Evolutionary conservation across 1,140 invertebrate species (phyloP).

Genomic region (Homalodisca vitripennis): DNA sequence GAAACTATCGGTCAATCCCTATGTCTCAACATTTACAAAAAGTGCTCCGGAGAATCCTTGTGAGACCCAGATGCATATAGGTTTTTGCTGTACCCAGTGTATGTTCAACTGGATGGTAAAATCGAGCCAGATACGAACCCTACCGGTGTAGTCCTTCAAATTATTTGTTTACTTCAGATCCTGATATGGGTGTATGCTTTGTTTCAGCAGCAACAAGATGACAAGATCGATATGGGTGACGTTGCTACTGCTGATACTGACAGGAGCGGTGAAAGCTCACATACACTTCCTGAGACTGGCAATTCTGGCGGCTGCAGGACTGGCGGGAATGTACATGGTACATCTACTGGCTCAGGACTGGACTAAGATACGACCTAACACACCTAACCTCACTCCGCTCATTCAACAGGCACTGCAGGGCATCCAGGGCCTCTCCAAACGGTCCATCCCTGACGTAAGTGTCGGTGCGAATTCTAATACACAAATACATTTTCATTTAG

Average conservation of each 20-base stretch:
- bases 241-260: conserved; percentile 37
- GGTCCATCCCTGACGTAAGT: conserved; percentile 37
- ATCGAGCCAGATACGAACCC: no score
- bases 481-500: no score
- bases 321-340: conserved; percentile 51
- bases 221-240: conserved; percentile 28
- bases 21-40: no score
- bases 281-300: conserved; percentile 43
- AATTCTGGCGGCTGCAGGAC: conserved; percentile 47
- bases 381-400: conserved; percentile 33
- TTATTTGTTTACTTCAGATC: no score
- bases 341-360: conserved; percentile 52
- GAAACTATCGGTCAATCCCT: no score
- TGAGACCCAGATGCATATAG: no score
- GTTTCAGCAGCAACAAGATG: no score
- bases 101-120: no score
- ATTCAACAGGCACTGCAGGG: conserved; percentile 22
- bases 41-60: no score
- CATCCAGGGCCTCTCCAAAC: conserved; percentile 38
- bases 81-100: no score
- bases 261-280: conserved; percentile 36
- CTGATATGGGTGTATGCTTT: no score
- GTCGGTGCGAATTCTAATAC: not conserved
- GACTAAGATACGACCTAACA: conserved; percentile 47
- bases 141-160: no score